Conservation (phyloP, 2,888 invertebrate genomes). For the Ophonus ardosiacus region DNA sequence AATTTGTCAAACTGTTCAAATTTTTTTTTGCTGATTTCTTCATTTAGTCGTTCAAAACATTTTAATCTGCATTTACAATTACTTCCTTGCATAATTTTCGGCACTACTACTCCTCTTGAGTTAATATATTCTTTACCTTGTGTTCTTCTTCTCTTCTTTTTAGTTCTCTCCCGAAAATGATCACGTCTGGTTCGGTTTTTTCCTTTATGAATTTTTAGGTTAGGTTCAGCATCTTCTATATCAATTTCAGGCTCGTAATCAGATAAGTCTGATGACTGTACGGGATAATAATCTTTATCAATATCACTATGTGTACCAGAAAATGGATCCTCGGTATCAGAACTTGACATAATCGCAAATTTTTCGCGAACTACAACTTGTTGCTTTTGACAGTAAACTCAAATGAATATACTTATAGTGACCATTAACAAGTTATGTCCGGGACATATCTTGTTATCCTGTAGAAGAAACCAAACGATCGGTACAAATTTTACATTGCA, state of each 20-base stretch:
- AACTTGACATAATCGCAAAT: not conserved
- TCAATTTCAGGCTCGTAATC: slow-evolving; percentile 1
- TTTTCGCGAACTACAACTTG: not conserved
- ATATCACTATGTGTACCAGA: not conserved
- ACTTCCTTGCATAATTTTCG: not conserved
- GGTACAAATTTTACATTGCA: too few relatives aligned
- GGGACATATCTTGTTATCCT: too few relatives aligned
- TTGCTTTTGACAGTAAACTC: not conserved
- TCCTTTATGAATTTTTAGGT: slow-evolving; percentile 1
- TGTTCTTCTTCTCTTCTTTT: not conserved
- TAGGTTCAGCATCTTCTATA: slow-evolving; percentile 6
- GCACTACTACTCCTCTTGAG: slow-evolving; percentile 2
- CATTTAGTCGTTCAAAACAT: not conserved
- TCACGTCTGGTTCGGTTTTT: not conserved
- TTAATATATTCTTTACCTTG: slow-evolving; percentile 2
- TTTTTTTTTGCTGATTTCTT: too few relatives aligned
- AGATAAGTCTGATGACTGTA: not conserved
- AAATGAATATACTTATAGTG: too few relatives aligned
- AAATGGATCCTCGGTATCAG: slow-evolving; percentile 6
- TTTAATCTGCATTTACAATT: not conserved
- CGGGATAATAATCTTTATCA: not conserved
- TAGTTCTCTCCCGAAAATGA: not conserved
- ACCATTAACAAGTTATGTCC: too few relatives aligned
- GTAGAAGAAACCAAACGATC: too few relatives aligned
- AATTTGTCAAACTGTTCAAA: too few relatives aligned